Evolutionary conservation across 2,888 invertebrate genomes (phyloP).

Genomic region (Plutella xylostella): DNA sequence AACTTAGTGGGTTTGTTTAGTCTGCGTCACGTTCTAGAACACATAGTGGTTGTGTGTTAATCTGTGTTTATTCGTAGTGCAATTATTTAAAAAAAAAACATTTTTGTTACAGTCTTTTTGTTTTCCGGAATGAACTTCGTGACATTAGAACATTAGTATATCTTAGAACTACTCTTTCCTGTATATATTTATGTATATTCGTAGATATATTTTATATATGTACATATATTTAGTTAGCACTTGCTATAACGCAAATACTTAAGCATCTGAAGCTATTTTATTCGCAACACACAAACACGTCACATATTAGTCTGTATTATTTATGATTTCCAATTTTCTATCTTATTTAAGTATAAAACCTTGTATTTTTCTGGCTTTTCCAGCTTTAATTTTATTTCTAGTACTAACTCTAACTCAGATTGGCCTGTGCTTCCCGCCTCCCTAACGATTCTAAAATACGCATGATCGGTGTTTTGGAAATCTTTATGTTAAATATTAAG

Average conservation of each 20-base stretch:
- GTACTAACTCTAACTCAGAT: no score
- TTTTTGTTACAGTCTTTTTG: slow-evolving; percentile 23
- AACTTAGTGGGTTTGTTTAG: slow-evolving; percentile 31
- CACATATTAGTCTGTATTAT: no score
- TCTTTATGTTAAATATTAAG: no score
- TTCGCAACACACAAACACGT: not conserved
- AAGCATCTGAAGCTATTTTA: not conserved
- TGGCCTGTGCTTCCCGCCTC: no score
- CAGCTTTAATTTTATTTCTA: no score
- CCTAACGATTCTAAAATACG: no score
- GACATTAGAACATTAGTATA: slow-evolving; percentile 35
- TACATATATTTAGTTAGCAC: not conserved
- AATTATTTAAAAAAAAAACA: slow-evolving; percentile 21
- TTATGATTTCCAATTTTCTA: no score
- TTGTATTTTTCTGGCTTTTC: no score
- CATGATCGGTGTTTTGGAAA: no score
- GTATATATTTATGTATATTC: not conserved
- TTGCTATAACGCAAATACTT: not conserved
- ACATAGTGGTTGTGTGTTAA: slow-evolving; percentile 53
- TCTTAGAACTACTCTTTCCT: slow-evolving; percentile 9
- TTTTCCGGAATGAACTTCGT: slow-evolving; percentile 55
- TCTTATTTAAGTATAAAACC: no score
- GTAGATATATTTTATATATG: not conserved
- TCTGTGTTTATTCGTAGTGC: slow-evolving; percentile 36
- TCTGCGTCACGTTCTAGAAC: slow-evolving; percentile 38